Evolutionary conservation across 1,140 invertebrate genomes (phyloP).

Genomic region (Lepidurus apus): DNA sequence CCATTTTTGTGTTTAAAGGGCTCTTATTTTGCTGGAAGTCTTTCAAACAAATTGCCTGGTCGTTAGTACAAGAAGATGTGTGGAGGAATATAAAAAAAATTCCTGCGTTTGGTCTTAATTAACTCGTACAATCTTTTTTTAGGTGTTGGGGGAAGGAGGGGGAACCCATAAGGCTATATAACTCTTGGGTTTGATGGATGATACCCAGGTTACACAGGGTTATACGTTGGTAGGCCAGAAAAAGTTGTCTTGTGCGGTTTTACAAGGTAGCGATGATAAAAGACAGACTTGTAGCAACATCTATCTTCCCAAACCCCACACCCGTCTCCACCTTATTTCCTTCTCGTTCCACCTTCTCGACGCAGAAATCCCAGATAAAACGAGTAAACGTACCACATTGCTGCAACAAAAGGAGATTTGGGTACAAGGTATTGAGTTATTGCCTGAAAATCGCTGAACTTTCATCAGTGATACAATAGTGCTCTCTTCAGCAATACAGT

Average conservation of each 20-base stretch:
- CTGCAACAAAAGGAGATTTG: background rate
- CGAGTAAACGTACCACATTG: background rate
- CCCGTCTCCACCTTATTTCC: background rate
- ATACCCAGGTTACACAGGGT: background rate
- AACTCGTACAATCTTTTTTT: too few relatives aligned
- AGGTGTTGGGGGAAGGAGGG: background rate
- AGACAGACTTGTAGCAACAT: background rate
- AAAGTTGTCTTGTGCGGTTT: constrained; percentile 7
- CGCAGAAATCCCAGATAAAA: background rate
- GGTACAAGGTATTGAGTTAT: background rate
- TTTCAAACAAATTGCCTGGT: too few relatives aligned
- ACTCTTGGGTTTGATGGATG: constrained; percentile 4
- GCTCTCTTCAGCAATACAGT: too few relatives aligned
- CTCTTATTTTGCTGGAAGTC: too few relatives aligned
- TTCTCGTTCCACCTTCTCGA: background rate
- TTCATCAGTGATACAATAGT: background rate
- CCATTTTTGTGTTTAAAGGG: too few relatives aligned
- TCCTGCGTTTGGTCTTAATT: too few relatives aligned
- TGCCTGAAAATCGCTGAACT: background rate
- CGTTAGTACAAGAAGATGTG: too few relatives aligned
- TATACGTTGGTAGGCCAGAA: background rate
- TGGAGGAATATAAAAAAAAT: too few relatives aligned
- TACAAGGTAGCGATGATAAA: background rate
- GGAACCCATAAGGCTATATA: background rate
- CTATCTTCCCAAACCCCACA: background rate